Percentiles rank a stretch among this genome's conserved stretches.
These are phyloP conservation scores for Styela clava DNA, from an alignment of 23 tunicate genomes.

Conservation along the genomic window DNA sequence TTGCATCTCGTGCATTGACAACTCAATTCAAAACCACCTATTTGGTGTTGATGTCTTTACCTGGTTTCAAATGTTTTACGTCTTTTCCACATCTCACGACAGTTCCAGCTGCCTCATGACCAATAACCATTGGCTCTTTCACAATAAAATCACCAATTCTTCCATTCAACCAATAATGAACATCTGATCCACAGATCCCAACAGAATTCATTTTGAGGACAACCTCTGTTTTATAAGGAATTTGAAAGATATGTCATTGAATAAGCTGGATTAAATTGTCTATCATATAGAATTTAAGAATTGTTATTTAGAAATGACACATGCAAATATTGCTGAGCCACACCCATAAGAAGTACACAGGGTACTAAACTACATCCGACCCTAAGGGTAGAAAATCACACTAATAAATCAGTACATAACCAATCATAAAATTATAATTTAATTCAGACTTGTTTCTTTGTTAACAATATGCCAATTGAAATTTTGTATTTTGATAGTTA, in stretches of 20 bases:
- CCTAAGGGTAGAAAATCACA: too few relatives aligned
- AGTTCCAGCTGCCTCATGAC: conserved; percentile 97
- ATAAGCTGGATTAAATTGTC: neutral
- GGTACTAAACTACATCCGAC: neutral
- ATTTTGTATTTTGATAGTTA: too few relatives aligned
- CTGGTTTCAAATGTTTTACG: conserved; percentile 84
- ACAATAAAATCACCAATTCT: conserved; percentile 97
- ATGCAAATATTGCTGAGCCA: too few relatives aligned
- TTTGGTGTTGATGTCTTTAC: too few relatives aligned
- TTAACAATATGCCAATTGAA: too few relatives aligned
- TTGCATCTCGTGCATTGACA: too few relatives aligned
- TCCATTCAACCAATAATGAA: conserved; percentile 95
- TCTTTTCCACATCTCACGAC: conserved; percentile 86
- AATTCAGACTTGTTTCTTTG: too few relatives aligned
- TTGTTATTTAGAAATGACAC: neutral
- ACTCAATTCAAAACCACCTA: too few relatives aligned
- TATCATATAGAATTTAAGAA: neutral
- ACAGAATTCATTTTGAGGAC: conserved; percentile 95
- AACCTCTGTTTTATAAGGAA: conserved; percentile 45
- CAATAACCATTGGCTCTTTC: conserved; percentile 87
- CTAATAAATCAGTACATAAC: too few relatives aligned
- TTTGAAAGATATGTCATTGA: neutral
- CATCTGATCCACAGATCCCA: conserved; percentile 99
- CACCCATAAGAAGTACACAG: too few relatives aligned
- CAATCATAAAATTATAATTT: too few relatives aligned